Conservation (phyloP, 2,797 vertebrate species). For the Fringilla coelebs region DNA sequence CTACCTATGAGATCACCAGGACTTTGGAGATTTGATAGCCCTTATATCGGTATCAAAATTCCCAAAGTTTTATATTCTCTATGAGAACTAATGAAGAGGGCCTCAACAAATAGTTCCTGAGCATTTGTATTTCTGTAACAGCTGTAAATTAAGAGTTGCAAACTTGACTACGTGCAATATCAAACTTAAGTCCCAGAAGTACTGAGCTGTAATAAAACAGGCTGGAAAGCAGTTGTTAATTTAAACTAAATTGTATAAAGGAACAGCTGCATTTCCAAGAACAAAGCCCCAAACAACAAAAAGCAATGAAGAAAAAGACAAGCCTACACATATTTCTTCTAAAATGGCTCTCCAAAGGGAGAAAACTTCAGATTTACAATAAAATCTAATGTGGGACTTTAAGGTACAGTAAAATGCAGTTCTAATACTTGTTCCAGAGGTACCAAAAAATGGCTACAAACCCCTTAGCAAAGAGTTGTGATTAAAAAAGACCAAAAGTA, state of each 20-base stretch:
- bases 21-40: not conserved
- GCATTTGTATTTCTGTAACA: constrained; percentile 9
- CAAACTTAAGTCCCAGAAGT: not conserved
- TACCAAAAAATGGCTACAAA: not conserved
- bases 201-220: not conserved
- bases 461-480: not conserved
- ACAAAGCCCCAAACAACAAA: not conserved
- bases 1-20: not conserved
- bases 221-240: not conserved
- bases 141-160: not conserved
- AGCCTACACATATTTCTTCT: not conserved
- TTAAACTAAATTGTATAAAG: not conserved
- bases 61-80: not conserved
- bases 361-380: not conserved
- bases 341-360: not conserved
- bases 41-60: not conserved
- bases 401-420: not conserved
- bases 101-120: not conserved
- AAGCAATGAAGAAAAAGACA: not conserved
- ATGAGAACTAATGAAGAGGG: not conserved
- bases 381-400: not conserved
- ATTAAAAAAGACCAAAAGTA: constrained; percentile 30
- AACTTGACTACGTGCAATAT: not conserved
- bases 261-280: not conserved
- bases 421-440: not conserved